Conservation (phyloP, 2,888 invertebrate genomes). For the Eilema depressum region DNA sequence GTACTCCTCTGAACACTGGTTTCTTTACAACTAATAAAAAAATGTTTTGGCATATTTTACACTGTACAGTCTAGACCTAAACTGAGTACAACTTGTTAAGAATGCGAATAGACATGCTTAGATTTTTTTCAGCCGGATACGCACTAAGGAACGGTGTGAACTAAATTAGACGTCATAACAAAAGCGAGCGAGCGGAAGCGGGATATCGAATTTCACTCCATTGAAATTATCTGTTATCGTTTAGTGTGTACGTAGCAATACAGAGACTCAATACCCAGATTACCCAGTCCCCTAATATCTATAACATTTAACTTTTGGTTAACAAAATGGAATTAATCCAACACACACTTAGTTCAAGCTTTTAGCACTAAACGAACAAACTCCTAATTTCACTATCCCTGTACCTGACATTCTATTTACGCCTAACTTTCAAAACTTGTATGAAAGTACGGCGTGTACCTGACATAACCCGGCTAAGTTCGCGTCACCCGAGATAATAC, state of each 20-base stretch:
- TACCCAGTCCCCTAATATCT: background rate
- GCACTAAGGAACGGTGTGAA: too few species aligned
- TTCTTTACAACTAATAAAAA: too few species aligned
- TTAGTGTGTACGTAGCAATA: background rate
- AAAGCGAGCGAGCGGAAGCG: too few species aligned
- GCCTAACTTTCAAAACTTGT: slow-evolving; percentile 39
- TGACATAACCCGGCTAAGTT: slow-evolving; percentile 40
- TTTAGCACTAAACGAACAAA: slow-evolving; percentile 10
- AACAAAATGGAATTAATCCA: background rate
- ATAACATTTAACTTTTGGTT: background rate
- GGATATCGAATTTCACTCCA: too few species aligned
- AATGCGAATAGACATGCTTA: too few species aligned
- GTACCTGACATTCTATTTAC: slow-evolving; percentile 26
- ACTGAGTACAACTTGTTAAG: too few species aligned
- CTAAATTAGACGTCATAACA: too few species aligned
- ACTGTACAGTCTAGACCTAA: too few species aligned
- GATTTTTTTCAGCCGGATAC: too few species aligned
- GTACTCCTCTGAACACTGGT: background rate
- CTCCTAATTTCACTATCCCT: slow-evolving; percentile 24
- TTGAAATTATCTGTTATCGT: too few species aligned
- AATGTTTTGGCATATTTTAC: too few species aligned
- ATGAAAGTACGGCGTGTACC: slow-evolving; percentile 36
- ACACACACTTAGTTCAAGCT: slow-evolving; percentile 4
- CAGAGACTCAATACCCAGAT: background rate
- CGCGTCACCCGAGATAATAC: slow-evolving; percentile 35